A percentile compares a stretch with the other conserved stretches of the same genome.
Evolutionary conservation across 2,888 invertebrate species (phyloP).

Genomic region (Mesorhabditis spiculigera): DNA sequence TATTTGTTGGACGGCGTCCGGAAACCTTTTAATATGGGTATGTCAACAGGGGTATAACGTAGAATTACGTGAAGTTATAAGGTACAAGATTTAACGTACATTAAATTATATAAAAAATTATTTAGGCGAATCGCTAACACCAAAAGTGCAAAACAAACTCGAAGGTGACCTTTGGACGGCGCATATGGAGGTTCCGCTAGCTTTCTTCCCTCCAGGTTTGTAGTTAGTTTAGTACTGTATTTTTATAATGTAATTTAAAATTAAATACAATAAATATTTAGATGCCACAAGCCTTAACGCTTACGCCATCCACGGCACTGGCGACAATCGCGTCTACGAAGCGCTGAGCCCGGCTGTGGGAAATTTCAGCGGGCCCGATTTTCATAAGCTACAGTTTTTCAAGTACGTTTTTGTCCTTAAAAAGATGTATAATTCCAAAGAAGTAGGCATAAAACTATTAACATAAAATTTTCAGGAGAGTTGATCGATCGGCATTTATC

Average conservation of each 20-base stretch:
- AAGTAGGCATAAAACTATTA: no score
- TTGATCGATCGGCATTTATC: no score
- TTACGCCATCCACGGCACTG: slow-evolving; percentile 64
- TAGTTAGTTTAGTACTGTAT: not conserved
- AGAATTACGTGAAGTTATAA: no score
- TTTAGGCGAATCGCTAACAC: slow-evolving; percentile 50
- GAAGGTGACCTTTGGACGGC: slow-evolving; percentile 58
- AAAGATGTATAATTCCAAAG: no score
- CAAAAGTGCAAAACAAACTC: slow-evolving; percentile 49
- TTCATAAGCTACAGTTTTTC: slow-evolving; percentile 63
- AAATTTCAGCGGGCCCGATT: slow-evolving; percentile 59
- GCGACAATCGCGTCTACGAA: slow-evolving; percentile 60
- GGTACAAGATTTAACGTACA: no score
- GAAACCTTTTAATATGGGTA: slow-evolving; percentile 60
- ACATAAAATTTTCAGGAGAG: no score
- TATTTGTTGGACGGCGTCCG: slow-evolving; percentile 61
- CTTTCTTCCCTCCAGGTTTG: slow-evolving; percentile 61
- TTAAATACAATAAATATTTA: slow-evolving; percentile 15
- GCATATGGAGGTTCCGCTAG: slow-evolving; percentile 61
- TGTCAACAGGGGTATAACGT: not conserved
- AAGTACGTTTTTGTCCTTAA: slow-evolving; percentile 5
- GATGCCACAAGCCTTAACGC: slow-evolving; percentile 63
- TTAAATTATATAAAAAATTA: not conserved
- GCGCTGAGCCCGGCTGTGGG: slow-evolving; percentile 60
- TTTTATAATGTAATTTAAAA: no score